A percentile compares a stretch with the other conserved stretches of the same genome.
phyloP scores from a whole-genome alignment of 2,888 invertebrate species.

The Thereva nobilitata region DNA sequence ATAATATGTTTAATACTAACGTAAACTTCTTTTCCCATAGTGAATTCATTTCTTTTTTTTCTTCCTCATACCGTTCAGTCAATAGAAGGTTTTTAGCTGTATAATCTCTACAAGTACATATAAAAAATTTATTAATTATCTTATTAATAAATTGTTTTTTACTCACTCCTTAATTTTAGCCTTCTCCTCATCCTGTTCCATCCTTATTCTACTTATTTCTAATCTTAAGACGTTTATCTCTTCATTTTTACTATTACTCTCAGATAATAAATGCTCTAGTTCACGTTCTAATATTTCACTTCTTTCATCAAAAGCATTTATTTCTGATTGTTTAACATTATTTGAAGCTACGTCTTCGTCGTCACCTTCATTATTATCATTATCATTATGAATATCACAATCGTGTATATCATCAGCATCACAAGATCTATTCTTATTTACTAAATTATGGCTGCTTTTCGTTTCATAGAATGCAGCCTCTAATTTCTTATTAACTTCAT shows the following conservation, averaged over 20 bases:
- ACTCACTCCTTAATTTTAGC: slow-evolving; percentile 13
- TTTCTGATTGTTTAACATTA: neutral
- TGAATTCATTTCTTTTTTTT: slow-evolving; percentile 30
- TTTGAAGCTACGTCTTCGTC: neutral
- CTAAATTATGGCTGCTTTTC: neutral
- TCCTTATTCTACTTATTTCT: neutral
- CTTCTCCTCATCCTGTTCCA: neutral
- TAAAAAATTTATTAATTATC: neutral
- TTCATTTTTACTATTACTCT: slow-evolving; percentile 7
- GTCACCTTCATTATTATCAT: neutral
- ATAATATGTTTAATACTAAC: neutral
- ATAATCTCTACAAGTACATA: slow-evolving; percentile 22
- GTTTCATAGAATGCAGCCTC: slow-evolving; percentile 24
- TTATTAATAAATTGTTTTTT: neutral
- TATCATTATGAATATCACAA: neutral
- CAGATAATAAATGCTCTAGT: neutral
- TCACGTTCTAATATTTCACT: slow-evolving; percentile 15
- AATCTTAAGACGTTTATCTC: neutral
- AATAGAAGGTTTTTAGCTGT: slow-evolving; percentile 23
- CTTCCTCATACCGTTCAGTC: slow-evolving; percentile 23
- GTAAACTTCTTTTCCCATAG: slow-evolving; percentile 33
- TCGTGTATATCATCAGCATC: neutral
- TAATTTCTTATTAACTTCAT: slow-evolving; percentile 20
- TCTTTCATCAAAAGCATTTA: neutral
- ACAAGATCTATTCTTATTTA: neutral